Evolutionary conservation across 2,888 invertebrate species (phyloP).

Genomic region (Tethea ocularis): DNA sequence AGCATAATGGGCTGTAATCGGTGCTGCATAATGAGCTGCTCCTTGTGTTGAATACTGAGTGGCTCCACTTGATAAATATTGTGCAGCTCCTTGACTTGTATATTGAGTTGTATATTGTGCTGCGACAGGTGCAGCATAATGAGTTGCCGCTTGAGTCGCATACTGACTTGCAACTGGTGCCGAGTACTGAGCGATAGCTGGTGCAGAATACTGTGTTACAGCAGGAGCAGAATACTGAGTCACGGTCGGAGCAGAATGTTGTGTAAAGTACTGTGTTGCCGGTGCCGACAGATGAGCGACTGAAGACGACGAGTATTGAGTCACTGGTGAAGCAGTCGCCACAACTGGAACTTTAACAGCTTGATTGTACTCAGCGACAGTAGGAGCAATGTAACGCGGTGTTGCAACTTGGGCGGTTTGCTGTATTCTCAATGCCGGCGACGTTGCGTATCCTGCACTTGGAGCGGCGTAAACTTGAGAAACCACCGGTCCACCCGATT

Average conservation of each 20-base stretch:
- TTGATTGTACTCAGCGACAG: conserved; percentile 54
- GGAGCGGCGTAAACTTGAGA: conserved; percentile 75
- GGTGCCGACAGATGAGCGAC: conserved; percentile 36
- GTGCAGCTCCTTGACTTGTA: conserved; percentile 21
- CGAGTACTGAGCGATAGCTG: conserved; percentile 30
- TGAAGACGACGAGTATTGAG: conserved; percentile 41
- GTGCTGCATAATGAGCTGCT: conserved; percentile 51
- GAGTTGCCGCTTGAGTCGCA: conserved; percentile 35
- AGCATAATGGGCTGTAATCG: conserved; percentile 35
- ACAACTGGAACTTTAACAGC: conserved; percentile 26
- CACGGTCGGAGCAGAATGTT: conserved; percentile 22
- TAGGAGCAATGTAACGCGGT: conserved; percentile 36
- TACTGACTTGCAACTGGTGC: conserved; percentile 37
- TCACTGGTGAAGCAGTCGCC: conserved; percentile 29
- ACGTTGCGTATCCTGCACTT: conserved; percentile 65
- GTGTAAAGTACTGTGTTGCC: conserved; percentile 41
- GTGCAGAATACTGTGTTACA: conserved; percentile 41
- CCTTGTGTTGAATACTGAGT: conserved; percentile 53
- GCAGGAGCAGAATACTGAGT: conserved; percentile 25
- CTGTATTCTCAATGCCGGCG: conserved; percentile 59
- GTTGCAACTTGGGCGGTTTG: conserved; percentile 43
- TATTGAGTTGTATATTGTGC: conserved; percentile 24
- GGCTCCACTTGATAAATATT: conserved; percentile 15
- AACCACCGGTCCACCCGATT: conserved; percentile 71
- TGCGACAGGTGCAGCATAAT: conserved; percentile 33